Conservation (phyloP, 2,888 invertebrate species). For the Dynastes maya region DNA sequence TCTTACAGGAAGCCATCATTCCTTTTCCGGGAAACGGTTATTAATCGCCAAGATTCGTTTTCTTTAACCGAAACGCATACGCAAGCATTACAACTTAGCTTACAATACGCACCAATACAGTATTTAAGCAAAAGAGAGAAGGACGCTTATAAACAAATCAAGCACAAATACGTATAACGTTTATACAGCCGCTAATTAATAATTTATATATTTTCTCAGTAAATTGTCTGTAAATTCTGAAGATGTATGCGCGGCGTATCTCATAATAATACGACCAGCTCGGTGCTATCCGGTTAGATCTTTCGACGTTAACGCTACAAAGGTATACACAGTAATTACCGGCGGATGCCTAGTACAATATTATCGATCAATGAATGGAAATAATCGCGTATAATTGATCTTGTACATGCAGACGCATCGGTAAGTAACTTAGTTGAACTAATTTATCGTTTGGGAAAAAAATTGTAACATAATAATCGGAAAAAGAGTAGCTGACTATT, state of each 20-base stretch:
- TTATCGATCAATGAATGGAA: slow-evolving; percentile 11
- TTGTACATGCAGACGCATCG: neutral
- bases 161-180: slow-evolving; percentile 8
- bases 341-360: slow-evolving; percentile 13
- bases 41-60: slow-evolving; percentile 48
- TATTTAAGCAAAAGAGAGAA: neutral
- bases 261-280: slow-evolving; percentile 31
- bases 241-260: slow-evolving; percentile 15
- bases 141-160: slow-evolving; percentile 19
- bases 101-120: neutral
- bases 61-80: slow-evolving; percentile 22
- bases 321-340: slow-evolving; percentile 8
- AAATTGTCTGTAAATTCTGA: slow-evolving; percentile 38
- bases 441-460: too few species aligned
- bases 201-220: slow-evolving; percentile 42
- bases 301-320: slow-evolving; percentile 7
- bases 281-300: slow-evolving; percentile 13
- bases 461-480: too few species aligned
- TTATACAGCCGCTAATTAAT: slow-evolving; percentile 42
- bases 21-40: slow-evolving; percentile 48
- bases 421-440: too few species aligned
- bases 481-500: too few species aligned
- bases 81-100: neutral
- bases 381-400: slow-evolving; percentile 11
- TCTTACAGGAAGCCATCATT: slow-evolving; percentile 46